Evolutionary conservation across 2,113 vertebrate genomes (phyloP).

Genomic region (Reinhardtius hippoglossoides): DNA sequence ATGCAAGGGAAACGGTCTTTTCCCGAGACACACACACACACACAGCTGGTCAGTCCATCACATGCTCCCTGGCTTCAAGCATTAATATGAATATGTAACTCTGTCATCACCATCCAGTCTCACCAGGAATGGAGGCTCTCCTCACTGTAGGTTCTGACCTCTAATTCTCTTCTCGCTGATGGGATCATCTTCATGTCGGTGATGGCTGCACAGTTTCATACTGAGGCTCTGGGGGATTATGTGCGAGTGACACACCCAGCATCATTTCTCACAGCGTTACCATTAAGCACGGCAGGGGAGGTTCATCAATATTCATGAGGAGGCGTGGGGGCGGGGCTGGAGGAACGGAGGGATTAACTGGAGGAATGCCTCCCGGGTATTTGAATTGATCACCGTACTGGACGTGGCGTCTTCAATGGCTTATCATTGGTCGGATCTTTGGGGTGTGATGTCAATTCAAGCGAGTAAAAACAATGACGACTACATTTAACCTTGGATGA

Average conservation of each 20-base stretch:
- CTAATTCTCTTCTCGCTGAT: constrained; percentile 40
- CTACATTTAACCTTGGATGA: too few species aligned
- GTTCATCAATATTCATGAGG: constrained; percentile 82
- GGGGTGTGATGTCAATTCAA: background rate
- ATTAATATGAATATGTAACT: constrained; percentile 26
- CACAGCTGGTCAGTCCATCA: constrained; percentile 32
- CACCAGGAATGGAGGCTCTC: constrained; percentile 19
- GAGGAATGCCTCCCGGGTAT: constrained; percentile 41
- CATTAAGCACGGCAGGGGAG: constrained; percentile 77
- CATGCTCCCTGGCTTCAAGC: constrained; percentile 9
- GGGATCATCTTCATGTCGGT: constrained; percentile 59
- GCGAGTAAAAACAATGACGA: background rate
- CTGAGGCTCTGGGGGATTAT: constrained; percentile 52
- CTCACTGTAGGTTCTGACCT: constrained; percentile 35
- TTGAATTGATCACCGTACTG: constrained; percentile 46
- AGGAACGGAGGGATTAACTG: constrained; percentile 16
- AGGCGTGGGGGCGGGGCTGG: constrained; percentile 18
- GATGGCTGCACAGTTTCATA: constrained; percentile 52
- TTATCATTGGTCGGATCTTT: background rate
- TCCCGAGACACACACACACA: background rate
- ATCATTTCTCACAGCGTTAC: constrained; percentile 76
- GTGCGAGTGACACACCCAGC: constrained; percentile 63
- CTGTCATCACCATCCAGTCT: constrained; percentile 13
- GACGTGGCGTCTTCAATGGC: constrained; percentile 13
- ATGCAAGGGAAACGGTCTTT: background rate